phyloP scores from a whole-genome alignment of 1,140 invertebrate genomes.

The Drosophila neocordata region DNA sequence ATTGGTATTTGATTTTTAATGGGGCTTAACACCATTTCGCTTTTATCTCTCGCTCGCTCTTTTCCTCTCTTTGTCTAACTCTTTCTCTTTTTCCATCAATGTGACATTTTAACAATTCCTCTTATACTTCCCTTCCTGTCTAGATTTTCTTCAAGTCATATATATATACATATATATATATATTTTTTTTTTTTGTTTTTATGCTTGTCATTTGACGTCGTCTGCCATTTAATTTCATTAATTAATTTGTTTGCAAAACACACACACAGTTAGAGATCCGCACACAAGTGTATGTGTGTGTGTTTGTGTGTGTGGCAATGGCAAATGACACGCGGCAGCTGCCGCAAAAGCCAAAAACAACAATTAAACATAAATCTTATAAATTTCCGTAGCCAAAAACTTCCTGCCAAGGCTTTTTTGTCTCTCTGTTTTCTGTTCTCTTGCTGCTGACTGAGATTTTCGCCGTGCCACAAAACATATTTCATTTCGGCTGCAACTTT shows the following conservation, averaged over 20 bases:
- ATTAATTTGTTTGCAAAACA: constrained; percentile 71
- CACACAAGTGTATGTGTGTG: constrained; percentile 1
- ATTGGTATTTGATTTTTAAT: constrained; percentile 18
- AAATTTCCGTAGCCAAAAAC: constrained; percentile 78
- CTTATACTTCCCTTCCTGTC: no score
- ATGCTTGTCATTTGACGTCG: constrained; percentile 67
- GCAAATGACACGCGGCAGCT: constrained; percentile 62
- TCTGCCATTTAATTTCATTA: constrained; percentile 76
- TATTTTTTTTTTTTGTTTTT: neutral
- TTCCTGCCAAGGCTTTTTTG: constrained; percentile 71
- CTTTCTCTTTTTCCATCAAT: neutral
- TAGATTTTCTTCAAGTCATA: no score
- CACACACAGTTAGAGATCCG: constrained; percentile 3
- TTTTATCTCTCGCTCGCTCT: neutral
- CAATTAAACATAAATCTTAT: constrained; percentile 81
- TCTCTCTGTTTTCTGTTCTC: constrained; percentile 21
- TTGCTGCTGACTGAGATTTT: constrained; percentile 58
- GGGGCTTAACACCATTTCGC: neutral
- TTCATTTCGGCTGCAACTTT: constrained; percentile 79
- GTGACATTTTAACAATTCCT: no score
- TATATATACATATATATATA: no score
- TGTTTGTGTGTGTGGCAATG: neutral
- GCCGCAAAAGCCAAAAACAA: constrained; percentile 79
- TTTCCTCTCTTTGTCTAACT: neutral
- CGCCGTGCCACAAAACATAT: constrained; percentile 75